Evolutionary conservation across 2,888 invertebrate species (phyloP).

Genomic region (Cataglyphis cursor): DNA sequence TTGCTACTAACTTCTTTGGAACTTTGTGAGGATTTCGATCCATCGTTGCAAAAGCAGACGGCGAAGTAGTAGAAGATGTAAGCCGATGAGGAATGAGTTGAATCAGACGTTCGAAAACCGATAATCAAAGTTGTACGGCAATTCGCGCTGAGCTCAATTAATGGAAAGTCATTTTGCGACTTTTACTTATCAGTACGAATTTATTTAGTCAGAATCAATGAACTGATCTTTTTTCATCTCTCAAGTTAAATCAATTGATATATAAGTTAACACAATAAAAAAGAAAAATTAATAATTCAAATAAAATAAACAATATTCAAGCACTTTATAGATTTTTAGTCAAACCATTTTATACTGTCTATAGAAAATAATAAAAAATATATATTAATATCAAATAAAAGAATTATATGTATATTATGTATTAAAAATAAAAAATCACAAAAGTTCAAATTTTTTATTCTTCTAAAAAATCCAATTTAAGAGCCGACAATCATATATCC

Average conservation of each 20-base stretch:
- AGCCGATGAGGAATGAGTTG: constrained; percentile 2
- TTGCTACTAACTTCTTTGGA: constrained; percentile 16
- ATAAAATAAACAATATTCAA: not conserved
- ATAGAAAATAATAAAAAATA: not conserved
- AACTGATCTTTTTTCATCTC: not conserved
- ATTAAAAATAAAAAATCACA: not conserved
- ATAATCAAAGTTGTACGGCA: constrained; percentile 31
- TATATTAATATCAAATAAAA: not conserved
- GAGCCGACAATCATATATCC: not conserved
- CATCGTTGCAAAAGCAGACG: not conserved
- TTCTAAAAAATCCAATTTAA: not conserved
- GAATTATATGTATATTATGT: not conserved
- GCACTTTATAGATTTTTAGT: not conserved
- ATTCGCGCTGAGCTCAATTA: constrained; percentile 20
- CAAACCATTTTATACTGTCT: not conserved
- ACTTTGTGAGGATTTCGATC: constrained; percentile 1
- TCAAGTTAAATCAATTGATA: too few species aligned
- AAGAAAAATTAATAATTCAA: not conserved
- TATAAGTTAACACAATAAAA: not conserved
- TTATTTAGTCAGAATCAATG: not conserved
- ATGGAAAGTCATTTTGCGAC: not conserved
- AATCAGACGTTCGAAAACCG: constrained; percentile 30
- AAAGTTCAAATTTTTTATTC: not conserved
- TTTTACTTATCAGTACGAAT: not conserved
- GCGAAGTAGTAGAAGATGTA: not conserved